Evolutionary conservation across 2,113 vertebrate genomes (phyloP), one percentile per base, ranked within the genome.

Genomic region (Marmota monax): DNA sequence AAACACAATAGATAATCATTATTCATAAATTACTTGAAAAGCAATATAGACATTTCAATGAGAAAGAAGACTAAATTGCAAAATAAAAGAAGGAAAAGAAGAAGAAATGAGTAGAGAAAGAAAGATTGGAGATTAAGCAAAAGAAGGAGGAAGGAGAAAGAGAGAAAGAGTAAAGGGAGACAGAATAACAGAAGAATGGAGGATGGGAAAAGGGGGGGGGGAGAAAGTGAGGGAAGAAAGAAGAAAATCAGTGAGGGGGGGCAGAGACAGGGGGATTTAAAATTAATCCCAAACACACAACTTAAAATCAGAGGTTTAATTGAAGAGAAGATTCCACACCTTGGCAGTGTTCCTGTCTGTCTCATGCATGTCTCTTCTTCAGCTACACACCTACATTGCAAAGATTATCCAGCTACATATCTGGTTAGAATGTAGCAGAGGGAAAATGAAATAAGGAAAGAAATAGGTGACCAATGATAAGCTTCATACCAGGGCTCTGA

Each of bases 1-100:
- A 96, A 92, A 95, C 70, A 96, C 93, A 32, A 97, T 83, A 84
- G 25, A 10, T 95, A 97, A 94, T 67, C 25, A 11, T 73, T 88
- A 0, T 3, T 58, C 94, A 96, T 48, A 76, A 96, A 96, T 80
- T 76, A 34, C 42, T 37, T 95, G 10, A 42, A 96, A 92, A 95
- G 6, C 11, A 96, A 96, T 8, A 20, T 48, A 90, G 45, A 78
- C 6, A 98, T 97, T 98, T 96, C 88, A 39, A 67, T 73, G 32
- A 18, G 23, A 11, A 94, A 63, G 74, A 96, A 95, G 9, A 9
- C 8, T 18, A 51, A 90, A 63, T 23, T 92, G 10, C 45, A 56
- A 92, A 92, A 65, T 4, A 32, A 78, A 48, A 58, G 42, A 45
- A 45, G 42, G 7, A 20, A 58, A 58, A 91, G 22, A 12, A 85